Conservation (phyloP, 2,888 invertebrate genomes). For the Drosophila subsilvestris region DNA sequence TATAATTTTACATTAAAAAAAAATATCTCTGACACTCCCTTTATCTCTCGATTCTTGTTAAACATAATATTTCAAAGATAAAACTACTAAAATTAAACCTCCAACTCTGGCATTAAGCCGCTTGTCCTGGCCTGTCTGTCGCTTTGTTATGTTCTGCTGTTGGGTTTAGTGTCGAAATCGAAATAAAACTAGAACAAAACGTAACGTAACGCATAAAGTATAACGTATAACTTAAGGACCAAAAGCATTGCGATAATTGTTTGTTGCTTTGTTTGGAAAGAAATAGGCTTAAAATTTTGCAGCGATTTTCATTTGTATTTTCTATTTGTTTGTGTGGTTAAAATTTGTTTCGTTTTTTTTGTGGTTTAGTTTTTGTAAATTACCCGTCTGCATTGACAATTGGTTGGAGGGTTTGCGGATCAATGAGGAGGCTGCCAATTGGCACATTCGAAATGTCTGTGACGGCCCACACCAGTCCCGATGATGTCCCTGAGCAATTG, state of each 20-base stretch:
- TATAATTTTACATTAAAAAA: no score
- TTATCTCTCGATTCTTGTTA: neutral
- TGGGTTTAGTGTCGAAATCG: neutral
- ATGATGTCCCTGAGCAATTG: slow-evolving; percentile 58
- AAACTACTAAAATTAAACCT: neutral
- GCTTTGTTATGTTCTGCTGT: neutral
- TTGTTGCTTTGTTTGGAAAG: slow-evolving; percentile 34
- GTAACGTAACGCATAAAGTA: neutral
- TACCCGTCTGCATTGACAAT: slow-evolving; percentile 85
- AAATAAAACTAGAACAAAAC: slow-evolving; percentile 13
- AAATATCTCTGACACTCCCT: neutral
- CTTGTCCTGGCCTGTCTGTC: neutral
- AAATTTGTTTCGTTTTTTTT: slow-evolving; percentile 46
- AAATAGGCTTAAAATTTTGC: slow-evolving; percentile 50
- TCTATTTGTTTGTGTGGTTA: slow-evolving; percentile 55
- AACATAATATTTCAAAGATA: neutral
- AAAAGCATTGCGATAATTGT: slow-evolving; percentile 57
- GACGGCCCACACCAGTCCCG: slow-evolving; percentile 92
- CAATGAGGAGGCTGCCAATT: slow-evolving; percentile 94
- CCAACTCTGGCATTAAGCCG: neutral
- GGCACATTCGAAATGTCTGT: slow-evolving; percentile 94
- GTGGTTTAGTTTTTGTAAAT: slow-evolving; percentile 81
- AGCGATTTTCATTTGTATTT: slow-evolving; percentile 38
- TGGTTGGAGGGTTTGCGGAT: slow-evolving; percentile 87
- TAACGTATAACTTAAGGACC: slow-evolving; percentile 36